Base-by-base conservation (phyloP, 2,888 invertebrate species). In the Sphaeridia pumilis region DNA sequence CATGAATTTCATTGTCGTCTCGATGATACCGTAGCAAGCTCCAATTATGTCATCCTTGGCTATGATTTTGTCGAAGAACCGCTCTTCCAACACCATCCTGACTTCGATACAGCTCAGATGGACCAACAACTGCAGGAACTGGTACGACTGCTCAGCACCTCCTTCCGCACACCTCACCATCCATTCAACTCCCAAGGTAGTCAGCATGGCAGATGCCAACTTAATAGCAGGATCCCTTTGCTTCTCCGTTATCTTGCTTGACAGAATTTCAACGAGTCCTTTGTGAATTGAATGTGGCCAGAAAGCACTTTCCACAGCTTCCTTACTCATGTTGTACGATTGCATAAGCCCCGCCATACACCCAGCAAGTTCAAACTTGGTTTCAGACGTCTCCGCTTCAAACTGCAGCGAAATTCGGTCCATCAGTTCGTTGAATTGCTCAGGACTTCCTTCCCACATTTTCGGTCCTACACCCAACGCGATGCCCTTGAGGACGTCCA, bases 51-150 rank as follows among this genome's bases (percentile, higher is more conserved):
- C 84, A 45, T 81, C 81, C 69, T 86, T 83, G 41, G 78, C 75
- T 69, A 81, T 79, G 1, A 86, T 82, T 66, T 85, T 79, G 69
- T 87, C 84, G 62, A 89, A 76, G 4, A 67, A 82, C 66, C 84
- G 83, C 60, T 88, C 87, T 67, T 93, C 93, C 58, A 93, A 74
- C 64, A 88, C 87, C 90, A 94, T 92, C 67, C 92, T 79, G 1
- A 93, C 84, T 76, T 94, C 93, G 68, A 93, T 87, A 46, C 89
- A 87, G 65, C 86, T 83, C 52, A 94, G 73, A 69, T 93, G 90
- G 52, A 90, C 79, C 24, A 87, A 70, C 12, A 92, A 72, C 21
- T 90, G 73, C 67, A 89, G 84, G 67, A 87, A 82, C 71, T 86
- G 85, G 54, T 77, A 77, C 52, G 87, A 86, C 62, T 79, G 78